A percentile compares a stretch with the other conserved stretches of the same genome.
Conservation (phyloP, 2,888 invertebrate genomes). For the Aphidius colemani region DNA sequence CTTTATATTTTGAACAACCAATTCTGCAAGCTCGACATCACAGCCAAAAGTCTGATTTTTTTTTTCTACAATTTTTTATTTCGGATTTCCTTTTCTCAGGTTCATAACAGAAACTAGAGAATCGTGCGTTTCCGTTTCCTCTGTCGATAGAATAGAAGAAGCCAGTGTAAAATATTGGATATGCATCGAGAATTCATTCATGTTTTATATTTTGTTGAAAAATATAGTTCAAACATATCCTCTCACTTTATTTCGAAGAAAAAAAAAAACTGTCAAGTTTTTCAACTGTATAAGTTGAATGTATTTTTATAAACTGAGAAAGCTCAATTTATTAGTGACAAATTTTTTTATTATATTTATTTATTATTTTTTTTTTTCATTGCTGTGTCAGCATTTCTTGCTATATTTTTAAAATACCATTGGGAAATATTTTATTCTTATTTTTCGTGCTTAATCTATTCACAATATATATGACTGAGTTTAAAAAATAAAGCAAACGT, state of each 20-base stretch:
- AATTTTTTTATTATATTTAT: background rate
- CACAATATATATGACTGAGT: constrained; percentile 37
- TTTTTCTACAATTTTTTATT: constrained; percentile 24
- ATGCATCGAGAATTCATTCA: background rate
- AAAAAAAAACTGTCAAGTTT: background rate
- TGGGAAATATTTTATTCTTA: too few relatives aligned
- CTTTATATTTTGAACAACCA: constrained; percentile 22
- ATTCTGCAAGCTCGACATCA: constrained; percentile 2
- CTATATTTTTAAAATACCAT: too few relatives aligned
- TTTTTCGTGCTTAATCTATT: constrained; percentile 40
- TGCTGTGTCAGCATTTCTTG: constrained; percentile 7
- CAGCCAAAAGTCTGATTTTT: constrained; percentile 21
- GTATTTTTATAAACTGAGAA: background rate
- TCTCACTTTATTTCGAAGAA: background rate
- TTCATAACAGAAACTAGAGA: too few relatives aligned
- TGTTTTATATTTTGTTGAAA: background rate
- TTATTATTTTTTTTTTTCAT: constrained; percentile 1
- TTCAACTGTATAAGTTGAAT: background rate
- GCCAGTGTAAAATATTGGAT: too few relatives aligned
- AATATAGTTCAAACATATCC: background rate
- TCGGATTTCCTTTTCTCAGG: constrained; percentile 4
- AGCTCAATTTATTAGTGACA: background rate
- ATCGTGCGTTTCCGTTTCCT: constrained; percentile 27
- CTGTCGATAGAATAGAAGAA: constrained; percentile 5
- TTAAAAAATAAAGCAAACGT: constrained; percentile 28